Conservation (phyloP, 2,888 invertebrate species). For the Lepidochrysops patricia region DNA sequence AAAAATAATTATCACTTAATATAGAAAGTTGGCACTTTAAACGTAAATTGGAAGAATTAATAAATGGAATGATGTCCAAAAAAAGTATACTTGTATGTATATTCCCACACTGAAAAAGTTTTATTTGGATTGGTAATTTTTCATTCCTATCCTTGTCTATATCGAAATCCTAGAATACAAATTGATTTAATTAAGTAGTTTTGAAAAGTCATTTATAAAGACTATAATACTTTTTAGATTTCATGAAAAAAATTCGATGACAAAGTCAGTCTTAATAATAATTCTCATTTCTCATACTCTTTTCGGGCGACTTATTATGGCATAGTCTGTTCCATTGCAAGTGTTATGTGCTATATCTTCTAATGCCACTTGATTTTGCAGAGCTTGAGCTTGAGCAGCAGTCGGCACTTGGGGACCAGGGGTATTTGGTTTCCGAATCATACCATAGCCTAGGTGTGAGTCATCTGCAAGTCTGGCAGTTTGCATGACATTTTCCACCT, state of each 20-base stretch:
- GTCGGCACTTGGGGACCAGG: slow-evolving; percentile 71
- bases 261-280: slow-evolving; percentile 44
- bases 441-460: slow-evolving; percentile 86
- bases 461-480: slow-evolving; percentile 84
- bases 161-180: too few species aligned
- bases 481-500: slow-evolving; percentile 80
- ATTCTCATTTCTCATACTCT: slow-evolving; percentile 63
- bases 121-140: too few species aligned
- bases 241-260: slow-evolving; percentile 20
- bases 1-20: background rate
- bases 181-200: background rate
- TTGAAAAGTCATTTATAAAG: background rate
- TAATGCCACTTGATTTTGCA: slow-evolving; percentile 58
- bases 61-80: background rate
- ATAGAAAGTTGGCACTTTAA: background rate
- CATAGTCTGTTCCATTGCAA: slow-evolving; percentile 86
- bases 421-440: slow-evolving; percentile 79
- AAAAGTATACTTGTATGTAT: too few species aligned
- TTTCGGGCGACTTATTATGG: slow-evolving; percentile 89
- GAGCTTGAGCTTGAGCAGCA: slow-evolving; percentile 63
- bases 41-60: background rate
- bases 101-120: too few species aligned
- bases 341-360: slow-evolving; percentile 78
- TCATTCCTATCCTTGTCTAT: too few species aligned
- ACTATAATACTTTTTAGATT: background rate